These are phyloP conservation scores for Napeogenes inachia DNA, from an alignment of 2,888 invertebrate species.

Conservation along the genomic window DNA sequence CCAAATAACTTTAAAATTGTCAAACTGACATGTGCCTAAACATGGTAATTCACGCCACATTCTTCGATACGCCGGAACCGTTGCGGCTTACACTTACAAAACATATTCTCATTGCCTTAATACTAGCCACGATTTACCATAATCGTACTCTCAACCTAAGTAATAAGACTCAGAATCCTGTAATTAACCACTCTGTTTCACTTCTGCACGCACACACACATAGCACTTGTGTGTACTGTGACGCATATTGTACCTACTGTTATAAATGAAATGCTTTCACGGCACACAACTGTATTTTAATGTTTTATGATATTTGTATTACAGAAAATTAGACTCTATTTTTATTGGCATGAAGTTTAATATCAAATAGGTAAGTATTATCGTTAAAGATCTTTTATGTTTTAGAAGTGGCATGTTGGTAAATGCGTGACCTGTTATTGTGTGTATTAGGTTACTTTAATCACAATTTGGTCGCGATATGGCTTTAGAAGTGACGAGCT, in stretches of 20 bases:
- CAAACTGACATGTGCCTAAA: slow-evolving; percentile 72
- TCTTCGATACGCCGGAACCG: slow-evolving; percentile 70
- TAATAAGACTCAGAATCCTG: slow-evolving; percentile 36
- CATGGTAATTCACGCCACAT: slow-evolving; percentile 75
- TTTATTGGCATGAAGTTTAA: rapidly evolving
- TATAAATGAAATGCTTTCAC: slow-evolving; percentile 77
- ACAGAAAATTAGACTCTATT: slow-evolving; percentile 35
- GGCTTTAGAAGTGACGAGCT: slow-evolving; percentile 68
- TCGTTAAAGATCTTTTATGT: slow-evolving; percentile 43
- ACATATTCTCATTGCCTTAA: slow-evolving; percentile 60
- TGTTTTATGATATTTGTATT: slow-evolving; percentile 40
- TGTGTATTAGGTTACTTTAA: slow-evolving; percentile 77
- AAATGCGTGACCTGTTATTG: slow-evolving; percentile 76
- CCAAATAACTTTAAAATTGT: slow-evolving; percentile 66
- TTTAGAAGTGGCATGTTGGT: slow-evolving; percentile 58
- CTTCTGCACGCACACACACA: slow-evolving; percentile 57
- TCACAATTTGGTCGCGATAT: slow-evolving; percentile 75
- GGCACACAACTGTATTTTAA: slow-evolving; percentile 63
- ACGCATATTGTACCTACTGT: slow-evolving; percentile 72
- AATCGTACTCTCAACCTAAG: slow-evolving; percentile 26
- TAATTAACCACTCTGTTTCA: slow-evolving; percentile 34
- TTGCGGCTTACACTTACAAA: slow-evolving; percentile 57
- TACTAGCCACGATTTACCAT: slow-evolving; percentile 37
- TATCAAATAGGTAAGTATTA: slow-evolving; percentile 33
- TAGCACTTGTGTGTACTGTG: slow-evolving; percentile 69